phyloP scores from a whole-genome alignment of 2,113 vertebrate genomes.

The Bos indicus region DNA sequence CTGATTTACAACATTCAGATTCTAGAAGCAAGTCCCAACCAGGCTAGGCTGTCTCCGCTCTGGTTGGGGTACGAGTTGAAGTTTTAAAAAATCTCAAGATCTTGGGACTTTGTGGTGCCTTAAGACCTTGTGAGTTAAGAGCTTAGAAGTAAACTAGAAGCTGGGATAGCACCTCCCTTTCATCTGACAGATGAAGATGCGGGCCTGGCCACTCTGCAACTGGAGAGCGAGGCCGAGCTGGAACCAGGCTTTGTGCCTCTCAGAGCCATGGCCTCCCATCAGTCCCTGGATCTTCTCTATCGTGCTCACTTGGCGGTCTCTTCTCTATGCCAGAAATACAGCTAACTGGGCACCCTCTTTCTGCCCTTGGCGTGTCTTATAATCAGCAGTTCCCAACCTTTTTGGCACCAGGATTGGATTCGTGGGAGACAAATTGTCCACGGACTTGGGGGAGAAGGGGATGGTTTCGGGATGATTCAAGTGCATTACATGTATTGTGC shows the following conservation, averaged over 20 bases:
- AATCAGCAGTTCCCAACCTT: not conserved
- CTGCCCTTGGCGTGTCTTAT: not conserved
- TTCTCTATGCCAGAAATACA: not conserved
- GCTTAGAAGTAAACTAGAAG: not conserved
- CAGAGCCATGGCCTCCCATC: not conserved
- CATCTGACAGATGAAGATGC: not conserved
- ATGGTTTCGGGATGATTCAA: not conserved
- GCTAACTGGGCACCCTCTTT: not conserved
- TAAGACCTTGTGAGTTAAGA: not conserved
- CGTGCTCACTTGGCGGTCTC: rapidly evolving
- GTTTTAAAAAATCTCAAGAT: not conserved
- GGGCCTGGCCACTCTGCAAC: not conserved
- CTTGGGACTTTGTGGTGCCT: not conserved
- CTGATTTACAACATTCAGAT: not conserved
- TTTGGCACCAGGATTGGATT: not conserved
- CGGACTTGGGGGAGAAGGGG: not conserved
- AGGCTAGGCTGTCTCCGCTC: not conserved
- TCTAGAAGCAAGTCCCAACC: not conserved
- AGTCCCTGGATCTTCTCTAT: not conserved
- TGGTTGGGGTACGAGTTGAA: not conserved
- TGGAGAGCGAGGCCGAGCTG: not conserved
- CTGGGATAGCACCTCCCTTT: not conserved
- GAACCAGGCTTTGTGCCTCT: not conserved
- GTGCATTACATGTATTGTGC: not conserved
- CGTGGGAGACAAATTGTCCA: not conserved